Evolutionary conservation across 30 jellyfish, hydroid and myxozoan genomes (phyloP).

Genomic region (Aurelia aurita): DNA sequence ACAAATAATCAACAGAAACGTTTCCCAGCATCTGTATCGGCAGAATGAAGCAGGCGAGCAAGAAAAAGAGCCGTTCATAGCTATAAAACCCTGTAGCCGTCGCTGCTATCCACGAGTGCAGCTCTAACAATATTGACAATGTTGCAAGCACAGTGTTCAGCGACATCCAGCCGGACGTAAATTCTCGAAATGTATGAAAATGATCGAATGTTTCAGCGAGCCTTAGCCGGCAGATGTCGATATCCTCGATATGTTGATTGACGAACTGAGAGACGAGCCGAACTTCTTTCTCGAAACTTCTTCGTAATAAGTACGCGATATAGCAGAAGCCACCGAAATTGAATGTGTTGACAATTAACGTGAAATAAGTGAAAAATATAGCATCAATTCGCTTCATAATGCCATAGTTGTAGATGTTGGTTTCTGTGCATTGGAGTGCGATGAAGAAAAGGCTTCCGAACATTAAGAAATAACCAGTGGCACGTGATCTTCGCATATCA

Average conservation of each 20-base stretch:
- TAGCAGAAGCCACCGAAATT: slow-evolving; percentile 91
- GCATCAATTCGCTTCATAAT: slow-evolving; percentile 40
- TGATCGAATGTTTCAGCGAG: slow-evolving; percentile 97
- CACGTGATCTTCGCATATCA: slow-evolving; percentile 93
- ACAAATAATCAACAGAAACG: slow-evolving; percentile 91
- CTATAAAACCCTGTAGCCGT: slow-evolving; percentile 74
- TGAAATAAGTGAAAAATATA: slow-evolving; percentile 80
- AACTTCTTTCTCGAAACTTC: slow-evolving; percentile 97
- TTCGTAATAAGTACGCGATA: slow-evolving; percentile 86
- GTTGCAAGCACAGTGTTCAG: slow-evolving; percentile 89
- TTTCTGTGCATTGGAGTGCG: slow-evolving; percentile 84
- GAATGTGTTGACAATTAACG: slow-evolving; percentile 83
- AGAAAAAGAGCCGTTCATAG: slow-evolving; percentile 87
- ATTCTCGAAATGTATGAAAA: slow-evolving; percentile 94
- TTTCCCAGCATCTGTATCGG: slow-evolving; percentile 96
- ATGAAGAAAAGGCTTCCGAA: slow-evolving; percentile 89
- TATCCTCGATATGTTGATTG: slow-evolving; percentile 75
- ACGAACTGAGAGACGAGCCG: slow-evolving; percentile 87
- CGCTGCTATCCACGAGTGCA: slow-evolving; percentile 94
- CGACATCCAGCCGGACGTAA: slow-evolving; percentile 99
- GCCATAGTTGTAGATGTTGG: slow-evolving; percentile 89
- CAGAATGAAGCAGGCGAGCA: slow-evolving; percentile 85
- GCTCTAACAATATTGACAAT: slow-evolving; percentile 79
- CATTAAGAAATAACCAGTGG: slow-evolving; percentile 90
- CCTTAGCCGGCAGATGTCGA: slow-evolving; percentile 94